phyloP scores from a whole-genome alignment of 2,113 vertebrate species.

The Argyrosomus japonicus region DNA sequence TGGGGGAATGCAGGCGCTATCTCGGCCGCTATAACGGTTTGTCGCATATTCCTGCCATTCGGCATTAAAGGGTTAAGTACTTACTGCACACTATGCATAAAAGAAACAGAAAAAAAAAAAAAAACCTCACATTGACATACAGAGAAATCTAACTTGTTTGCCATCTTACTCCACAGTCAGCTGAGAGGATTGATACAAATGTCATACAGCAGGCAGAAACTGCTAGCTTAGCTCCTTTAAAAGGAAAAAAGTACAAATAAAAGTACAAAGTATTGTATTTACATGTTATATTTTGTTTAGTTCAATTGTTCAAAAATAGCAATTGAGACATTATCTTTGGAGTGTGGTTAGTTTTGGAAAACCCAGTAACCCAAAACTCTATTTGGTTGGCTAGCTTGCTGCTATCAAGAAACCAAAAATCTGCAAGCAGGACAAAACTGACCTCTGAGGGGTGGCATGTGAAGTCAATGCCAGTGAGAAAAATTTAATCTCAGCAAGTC shows the following conservation, averaged over 20 bases:
- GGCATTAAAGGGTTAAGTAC: too few relatives aligned
- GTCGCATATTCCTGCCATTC: too few relatives aligned
- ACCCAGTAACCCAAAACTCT: background rate
- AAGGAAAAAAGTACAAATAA: background rate
- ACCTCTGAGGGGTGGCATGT: too few relatives aligned
- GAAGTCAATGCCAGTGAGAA: too few relatives aligned
- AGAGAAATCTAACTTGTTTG: constrained; percentile 3
- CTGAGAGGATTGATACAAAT: constrained; percentile 1
- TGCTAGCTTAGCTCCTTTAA: background rate
- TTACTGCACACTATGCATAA: background rate
- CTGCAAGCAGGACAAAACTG: too few relatives aligned
- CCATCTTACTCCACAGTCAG: background rate
- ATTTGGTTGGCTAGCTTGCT: background rate
- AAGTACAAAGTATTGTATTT: background rate
- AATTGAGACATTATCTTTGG: too few relatives aligned
- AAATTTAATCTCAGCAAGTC: too few relatives aligned
- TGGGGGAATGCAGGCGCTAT: too few relatives aligned
- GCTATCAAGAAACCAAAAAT: background rate
- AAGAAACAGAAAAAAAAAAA: background rate
- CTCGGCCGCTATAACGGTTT: too few relatives aligned
- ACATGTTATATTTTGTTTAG: background rate
- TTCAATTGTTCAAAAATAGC: background rate
- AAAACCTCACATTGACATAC: background rate
- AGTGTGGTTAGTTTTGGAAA: background rate
- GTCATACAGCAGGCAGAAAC: background rate